These are phyloP conservation scores for Epinotia nisella DNA, from an alignment of 2,888 invertebrate genomes.

Conservation along the genomic window DNA sequence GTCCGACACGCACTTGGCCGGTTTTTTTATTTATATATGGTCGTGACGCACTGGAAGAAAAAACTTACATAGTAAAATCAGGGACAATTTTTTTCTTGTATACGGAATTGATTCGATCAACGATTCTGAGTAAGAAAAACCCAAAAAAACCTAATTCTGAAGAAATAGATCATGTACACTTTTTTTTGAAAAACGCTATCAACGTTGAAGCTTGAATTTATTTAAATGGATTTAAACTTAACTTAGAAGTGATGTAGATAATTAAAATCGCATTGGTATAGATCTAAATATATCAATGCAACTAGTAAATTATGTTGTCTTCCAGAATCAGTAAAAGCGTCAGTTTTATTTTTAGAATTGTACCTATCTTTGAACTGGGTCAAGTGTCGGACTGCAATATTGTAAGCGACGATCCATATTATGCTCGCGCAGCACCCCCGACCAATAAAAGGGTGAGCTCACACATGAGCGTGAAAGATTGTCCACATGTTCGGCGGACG, in stretches of 20 bases:
- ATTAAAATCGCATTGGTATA: neutral
- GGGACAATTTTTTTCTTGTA: too few relatives aligned
- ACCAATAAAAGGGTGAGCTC: slow-evolving; percentile 80
- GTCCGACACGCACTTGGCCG: too few relatives aligned
- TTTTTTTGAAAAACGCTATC: too few relatives aligned
- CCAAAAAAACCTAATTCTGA: too few relatives aligned
- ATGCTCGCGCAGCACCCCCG: slow-evolving; percentile 60
- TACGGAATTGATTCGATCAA: too few relatives aligned
- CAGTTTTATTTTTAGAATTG: slow-evolving; percentile 30
- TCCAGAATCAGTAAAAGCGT: slow-evolving; percentile 6
- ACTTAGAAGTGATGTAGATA: neutral
- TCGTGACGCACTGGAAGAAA: too few relatives aligned
- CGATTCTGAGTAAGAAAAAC: too few relatives aligned
- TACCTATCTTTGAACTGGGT: slow-evolving; percentile 37
- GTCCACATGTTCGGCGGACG: slow-evolving; percentile 80
- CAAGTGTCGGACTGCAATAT: slow-evolving; percentile 37
- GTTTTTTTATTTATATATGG: too few relatives aligned
- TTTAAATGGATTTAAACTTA: neutral
- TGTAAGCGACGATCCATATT: slow-evolving; percentile 57
- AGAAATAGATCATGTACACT: too few relatives aligned
- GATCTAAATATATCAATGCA: neutral
- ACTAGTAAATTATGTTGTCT: neutral
- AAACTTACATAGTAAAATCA: too few relatives aligned
- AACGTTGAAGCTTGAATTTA: neutral
- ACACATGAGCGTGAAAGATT: slow-evolving; percentile 85